Evolutionary conservation across 1,140 invertebrate species (phyloP), one percentile per base, ranked within the genome.

Genomic region (Cyclina sinensis): DNA sequence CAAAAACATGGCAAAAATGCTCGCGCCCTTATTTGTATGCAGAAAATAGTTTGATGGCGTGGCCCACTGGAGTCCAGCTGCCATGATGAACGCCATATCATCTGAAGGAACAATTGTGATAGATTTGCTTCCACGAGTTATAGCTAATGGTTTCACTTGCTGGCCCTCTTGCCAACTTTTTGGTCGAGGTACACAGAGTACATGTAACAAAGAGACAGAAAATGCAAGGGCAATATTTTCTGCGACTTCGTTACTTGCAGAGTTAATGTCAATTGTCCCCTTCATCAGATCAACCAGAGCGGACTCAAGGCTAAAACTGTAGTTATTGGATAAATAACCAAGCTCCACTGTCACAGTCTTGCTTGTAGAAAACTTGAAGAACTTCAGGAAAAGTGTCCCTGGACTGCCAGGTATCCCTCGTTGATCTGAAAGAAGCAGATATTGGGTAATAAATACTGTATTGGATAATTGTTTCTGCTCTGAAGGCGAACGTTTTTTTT

Each of bases 151-250:
- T 30, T 62, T 84, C 0, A 84, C 81, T 35, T 46, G 87, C 1
- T 83, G 21, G 3, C 78, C 73, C n/a, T 79, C 65, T 32, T 81
- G 62, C 78, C 81, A 83, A 21, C 37, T 78, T 12, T 46, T 59
- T 11, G 86, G 86, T 12, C 83, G 74, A 24, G 90, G 90, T 54
- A 91, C 86, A 48, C 89, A 91, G 21, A 92, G 79, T 7, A 92
- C 90, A 68, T 92, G 89, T 4, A 92, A 76, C 9, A 92, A 74
- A 21, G 91, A 89, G 39, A 91, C 86, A 21, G 85, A 88, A 57
- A 92, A 92, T 16, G 92, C 91, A 7, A 92, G 32, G 32, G 88
- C 89, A 5, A 92, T 59, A 39, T 91, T 91, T 79, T 92, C 89
- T 9, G 78, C 90, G 0, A 92, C 89, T 24, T 92, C 91, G 54